phyloP scores from a whole-genome alignment of 2,113 vertebrate species.

The Corvus moneduloides region DNA sequence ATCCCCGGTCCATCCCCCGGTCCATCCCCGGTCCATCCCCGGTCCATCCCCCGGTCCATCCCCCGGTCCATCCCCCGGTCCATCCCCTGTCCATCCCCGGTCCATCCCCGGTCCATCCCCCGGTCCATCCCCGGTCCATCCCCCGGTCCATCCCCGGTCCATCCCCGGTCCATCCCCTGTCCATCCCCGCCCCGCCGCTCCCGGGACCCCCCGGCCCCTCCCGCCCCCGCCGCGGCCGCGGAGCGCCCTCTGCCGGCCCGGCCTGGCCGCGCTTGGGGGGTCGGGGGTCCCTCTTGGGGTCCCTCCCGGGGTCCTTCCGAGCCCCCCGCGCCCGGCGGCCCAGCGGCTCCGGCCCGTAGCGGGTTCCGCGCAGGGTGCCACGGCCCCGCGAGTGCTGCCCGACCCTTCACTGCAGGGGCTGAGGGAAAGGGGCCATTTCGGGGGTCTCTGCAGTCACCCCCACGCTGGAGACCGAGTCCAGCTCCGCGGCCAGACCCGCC shows the following conservation, averaged over 20 bases:
- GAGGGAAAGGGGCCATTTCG: background rate
- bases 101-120: no score
- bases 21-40: no score
- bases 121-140: background rate
- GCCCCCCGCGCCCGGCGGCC: background rate
- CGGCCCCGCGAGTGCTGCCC: background rate
- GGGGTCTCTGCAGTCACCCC: background rate
- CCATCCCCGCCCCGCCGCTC: background rate
- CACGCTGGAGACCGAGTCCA: accelerated
- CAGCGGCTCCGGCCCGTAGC: background rate
- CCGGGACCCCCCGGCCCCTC: background rate
- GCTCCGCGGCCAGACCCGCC: background rate
- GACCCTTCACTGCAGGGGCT: background rate
- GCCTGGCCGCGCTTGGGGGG: accelerated
- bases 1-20: no score
- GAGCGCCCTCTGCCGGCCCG: background rate
- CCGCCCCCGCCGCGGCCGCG: background rate
- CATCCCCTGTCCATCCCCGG: no score
- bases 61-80: no score
- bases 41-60: no score
- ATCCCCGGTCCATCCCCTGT: accelerated
- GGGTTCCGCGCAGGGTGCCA: background rate
- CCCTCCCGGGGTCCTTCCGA: background rate
- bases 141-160: background rate
- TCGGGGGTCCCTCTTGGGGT: background rate